Evolutionary conservation across 2,113 vertebrate species (phyloP).

Genomic region (Malurus alboscapulatus): DNA sequence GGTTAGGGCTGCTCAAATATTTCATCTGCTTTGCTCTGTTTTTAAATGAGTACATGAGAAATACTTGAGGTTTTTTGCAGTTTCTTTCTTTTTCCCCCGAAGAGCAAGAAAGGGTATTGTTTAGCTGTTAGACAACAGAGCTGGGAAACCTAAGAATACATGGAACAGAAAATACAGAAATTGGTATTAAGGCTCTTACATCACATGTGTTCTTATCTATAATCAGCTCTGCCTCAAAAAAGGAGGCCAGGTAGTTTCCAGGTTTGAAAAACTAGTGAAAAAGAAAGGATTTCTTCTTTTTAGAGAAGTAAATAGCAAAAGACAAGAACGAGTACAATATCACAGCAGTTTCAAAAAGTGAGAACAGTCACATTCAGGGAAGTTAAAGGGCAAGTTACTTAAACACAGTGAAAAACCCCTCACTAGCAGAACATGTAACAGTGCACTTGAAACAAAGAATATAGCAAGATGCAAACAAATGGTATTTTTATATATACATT

Average conservation of each 20-base stretch:
- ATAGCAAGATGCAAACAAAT: neutral
- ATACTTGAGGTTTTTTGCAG: neutral
- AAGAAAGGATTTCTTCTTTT: neutral
- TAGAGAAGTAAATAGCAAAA: neutral
- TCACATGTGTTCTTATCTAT: neutral
- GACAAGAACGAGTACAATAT: neutral
- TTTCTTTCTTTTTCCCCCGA: neutral
- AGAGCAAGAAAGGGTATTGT: neutral
- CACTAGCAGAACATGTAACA: neutral
- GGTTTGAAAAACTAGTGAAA: neutral
- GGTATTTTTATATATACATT: neutral
- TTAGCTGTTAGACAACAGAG: neutral
- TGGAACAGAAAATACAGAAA: neutral
- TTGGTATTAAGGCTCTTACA: neutral
- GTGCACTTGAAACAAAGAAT: neutral
- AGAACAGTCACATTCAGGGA: neutral
- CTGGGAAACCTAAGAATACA: neutral
- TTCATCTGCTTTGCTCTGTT: neutral
- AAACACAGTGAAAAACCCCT: neutral
- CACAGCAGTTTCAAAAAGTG: neutral
- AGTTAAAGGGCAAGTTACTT: neutral
- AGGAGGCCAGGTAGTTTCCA: neutral
- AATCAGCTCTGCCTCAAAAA: neutral
- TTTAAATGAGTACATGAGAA: slow-evolving; percentile 15
- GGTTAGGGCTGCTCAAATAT: neutral